Base-by-base conservation (phyloP, 2,113 vertebrate species). In the Sarotherodon lohbergeri region DNA sequence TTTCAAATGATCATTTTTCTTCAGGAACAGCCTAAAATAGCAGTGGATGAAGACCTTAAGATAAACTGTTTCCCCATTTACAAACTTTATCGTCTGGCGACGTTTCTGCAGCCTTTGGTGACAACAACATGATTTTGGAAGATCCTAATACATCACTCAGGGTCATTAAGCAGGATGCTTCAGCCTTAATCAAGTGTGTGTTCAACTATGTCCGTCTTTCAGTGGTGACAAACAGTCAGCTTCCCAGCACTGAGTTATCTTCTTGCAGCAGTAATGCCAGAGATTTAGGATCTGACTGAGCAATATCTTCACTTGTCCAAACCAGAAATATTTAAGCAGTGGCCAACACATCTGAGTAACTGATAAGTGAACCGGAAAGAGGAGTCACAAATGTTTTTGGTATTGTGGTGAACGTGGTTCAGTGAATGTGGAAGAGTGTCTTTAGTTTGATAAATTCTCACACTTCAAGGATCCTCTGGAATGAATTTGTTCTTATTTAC, bases 321-420 rank as follows among this genome's bases (percentile, higher is more conserved):
- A 95, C 93, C 95, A 93, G 82, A 95, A 94, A 59, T 92, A 93
- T 95, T 95, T 91, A 12, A 80, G 34, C 56, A 6, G 86, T 89
- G 81, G 84, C 84, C 85, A 81, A 85, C 81, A 86, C 90, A 89
- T 86, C 59, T 86, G 16, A 78, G 83, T 84, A 57, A 87, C 63
- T 84, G n/a, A 24, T 54, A 80, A 88, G 17, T 90, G 87, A 89
- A 82, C 88, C 7, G 29, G 56, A 92, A 92, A 82, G 36, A 82
- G 50, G 79, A 81, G 84, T 88, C 85, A 39, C 52, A 89, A 85
- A 94, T 94, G 86, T 87, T 85, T 94, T 90, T 84, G 92, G 93
- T 89, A 34, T 61, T 82, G 83, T 76, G 85, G 66, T 82, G 43
- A 90, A 85, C 9, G 63, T 85, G 73, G 84, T 81, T 81, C 81